A percentile compares a stretch with the other conserved stretches of the same genome.
Conservation (phyloP, 2,113 vertebrate species). For the Bungarus multicinctus region DNA sequence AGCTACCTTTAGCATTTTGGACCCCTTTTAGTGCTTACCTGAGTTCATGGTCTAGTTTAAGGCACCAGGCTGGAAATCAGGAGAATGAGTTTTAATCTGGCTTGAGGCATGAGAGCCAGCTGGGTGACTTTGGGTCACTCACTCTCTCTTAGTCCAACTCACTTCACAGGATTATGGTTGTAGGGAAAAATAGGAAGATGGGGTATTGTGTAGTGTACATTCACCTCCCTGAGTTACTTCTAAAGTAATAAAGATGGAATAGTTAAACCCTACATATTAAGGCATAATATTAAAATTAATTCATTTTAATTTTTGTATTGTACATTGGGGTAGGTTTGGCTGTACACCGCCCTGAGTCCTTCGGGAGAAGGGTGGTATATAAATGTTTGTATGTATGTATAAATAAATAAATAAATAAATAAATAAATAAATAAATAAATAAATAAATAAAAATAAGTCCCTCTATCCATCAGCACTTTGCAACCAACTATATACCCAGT, state of each 20-base stretch:
- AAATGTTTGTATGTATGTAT: too few relatives aligned
- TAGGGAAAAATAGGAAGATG: neutral
- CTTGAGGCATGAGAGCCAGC: neutral
- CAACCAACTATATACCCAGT: neutral
- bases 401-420: too few relatives aligned
- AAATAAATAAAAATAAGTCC: too few relatives aligned
- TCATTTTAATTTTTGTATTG: too few relatives aligned
- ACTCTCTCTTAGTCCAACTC: neutral
- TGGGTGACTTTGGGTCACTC: too few relatives aligned
- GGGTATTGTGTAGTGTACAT: neutral
- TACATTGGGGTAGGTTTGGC: too few relatives aligned
- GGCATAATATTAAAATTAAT: too few relatives aligned
- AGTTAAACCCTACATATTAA: neutral
- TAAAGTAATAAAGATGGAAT: neutral
- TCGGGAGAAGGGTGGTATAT: too few relatives aligned
- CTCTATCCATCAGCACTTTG: neutral
- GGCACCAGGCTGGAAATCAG: neutral
- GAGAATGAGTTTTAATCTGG: neutral
- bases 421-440: too few relatives aligned
- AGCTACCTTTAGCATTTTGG: neutral
- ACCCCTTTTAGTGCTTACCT: neutral
- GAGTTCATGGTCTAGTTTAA: neutral
- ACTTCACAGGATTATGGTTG: neutral
- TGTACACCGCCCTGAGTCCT: too few relatives aligned
- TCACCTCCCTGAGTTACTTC: neutral